phyloP scores from a whole-genome alignment of 1,140 invertebrate genomes.

The Epicauta chinensis region DNA sequence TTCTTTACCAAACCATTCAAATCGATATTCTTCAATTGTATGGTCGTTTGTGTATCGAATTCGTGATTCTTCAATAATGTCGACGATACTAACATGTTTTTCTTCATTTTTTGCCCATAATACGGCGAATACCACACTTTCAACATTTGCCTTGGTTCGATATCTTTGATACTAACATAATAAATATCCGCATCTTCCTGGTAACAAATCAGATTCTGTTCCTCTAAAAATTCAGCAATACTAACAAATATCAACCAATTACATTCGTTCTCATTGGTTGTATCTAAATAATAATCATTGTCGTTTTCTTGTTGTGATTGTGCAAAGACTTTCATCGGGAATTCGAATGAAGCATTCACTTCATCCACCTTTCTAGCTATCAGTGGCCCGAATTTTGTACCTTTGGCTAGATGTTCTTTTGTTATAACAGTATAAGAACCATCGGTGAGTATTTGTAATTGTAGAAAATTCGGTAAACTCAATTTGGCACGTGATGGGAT shows the following conservation, averaged over 20 bases:
- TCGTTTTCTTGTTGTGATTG: too few relatives aligned
- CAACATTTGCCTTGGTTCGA: slow-evolving; percentile 50
- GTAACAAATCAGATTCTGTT: slow-evolving; percentile 61
- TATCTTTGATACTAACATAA: slow-evolving; percentile 52
- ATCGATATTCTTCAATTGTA: slow-evolving; percentile 14
- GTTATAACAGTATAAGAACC: slow-evolving; percentile 24
- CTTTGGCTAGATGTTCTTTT: slow-evolving; percentile 24
- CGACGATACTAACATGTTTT: slow-evolving; percentile 25
- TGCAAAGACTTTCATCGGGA: slow-evolving; percentile 39
- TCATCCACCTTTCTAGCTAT: slow-evolving; percentile 32
- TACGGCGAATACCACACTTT: slow-evolving; percentile 56
- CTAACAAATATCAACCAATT: slow-evolving; percentile 62
- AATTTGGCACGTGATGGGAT: slow-evolving; percentile 34
- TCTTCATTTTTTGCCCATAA: slow-evolving; percentile 45
- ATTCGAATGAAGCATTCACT: slow-evolving; percentile 30
- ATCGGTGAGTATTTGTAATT: slow-evolving; percentile 32
- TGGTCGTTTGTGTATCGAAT: slow-evolving; percentile 1
- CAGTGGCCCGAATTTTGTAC: slow-evolving; percentile 38
- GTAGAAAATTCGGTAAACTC: slow-evolving; percentile 32
- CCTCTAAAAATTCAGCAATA: slow-evolving; percentile 42
- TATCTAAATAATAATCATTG: slow-evolving; percentile 48
- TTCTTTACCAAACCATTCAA: slow-evolving; percentile 32
- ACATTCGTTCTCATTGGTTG: slow-evolving; percentile 48
- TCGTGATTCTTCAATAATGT: slow-evolving; percentile 1
- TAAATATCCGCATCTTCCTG: slow-evolving; percentile 52